phyloP scores from a whole-genome alignment of 2,113 vertebrate species.

The Phalacrocorax pelagicus region DNA sequence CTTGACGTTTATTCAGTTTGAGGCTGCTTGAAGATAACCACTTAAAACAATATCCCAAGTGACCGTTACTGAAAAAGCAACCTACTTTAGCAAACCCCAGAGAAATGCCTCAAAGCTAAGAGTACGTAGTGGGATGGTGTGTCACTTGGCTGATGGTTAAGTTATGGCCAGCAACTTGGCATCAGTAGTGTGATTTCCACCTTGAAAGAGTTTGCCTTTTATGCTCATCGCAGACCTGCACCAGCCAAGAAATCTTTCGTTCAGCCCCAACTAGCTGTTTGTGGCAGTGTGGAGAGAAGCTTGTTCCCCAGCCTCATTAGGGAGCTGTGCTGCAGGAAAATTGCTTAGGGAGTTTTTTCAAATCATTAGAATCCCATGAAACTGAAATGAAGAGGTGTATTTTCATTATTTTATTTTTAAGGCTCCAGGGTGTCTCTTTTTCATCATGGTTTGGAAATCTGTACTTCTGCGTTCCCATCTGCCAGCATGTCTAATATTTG shows the following conservation, averaged over 20 bases:
- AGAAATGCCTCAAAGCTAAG: neutral
- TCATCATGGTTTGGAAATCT: neutral
- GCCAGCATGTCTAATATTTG: neutral
- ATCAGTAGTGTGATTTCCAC: neutral
- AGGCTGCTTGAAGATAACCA: neutral
- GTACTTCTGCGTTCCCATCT: neutral
- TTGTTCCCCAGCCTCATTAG: slow-evolving; percentile 52
- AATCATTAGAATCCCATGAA: slow-evolving; percentile 9
- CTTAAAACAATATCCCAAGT: neutral
- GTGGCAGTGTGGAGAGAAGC: neutral
- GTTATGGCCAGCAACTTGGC: neutral
- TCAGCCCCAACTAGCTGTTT: neutral
- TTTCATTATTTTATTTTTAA: slow-evolving; percentile 28
- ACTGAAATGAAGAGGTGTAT: neutral
- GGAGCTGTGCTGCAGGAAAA: slow-evolving; percentile 46
- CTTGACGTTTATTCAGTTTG: neutral
- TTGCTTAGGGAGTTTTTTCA: slow-evolving; percentile 50
- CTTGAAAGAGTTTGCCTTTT: neutral
- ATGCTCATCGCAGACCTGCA: fast-evolving
- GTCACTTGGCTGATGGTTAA: neutral
- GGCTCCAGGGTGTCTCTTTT: neutral
- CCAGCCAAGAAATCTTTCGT: neutral
- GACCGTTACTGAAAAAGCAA: neutral
- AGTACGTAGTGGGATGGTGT: neutral
- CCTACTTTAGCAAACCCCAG: neutral